Base-by-base conservation (phyloP, 2,888 invertebrate species). In the Spilarctia lutea region DNA sequence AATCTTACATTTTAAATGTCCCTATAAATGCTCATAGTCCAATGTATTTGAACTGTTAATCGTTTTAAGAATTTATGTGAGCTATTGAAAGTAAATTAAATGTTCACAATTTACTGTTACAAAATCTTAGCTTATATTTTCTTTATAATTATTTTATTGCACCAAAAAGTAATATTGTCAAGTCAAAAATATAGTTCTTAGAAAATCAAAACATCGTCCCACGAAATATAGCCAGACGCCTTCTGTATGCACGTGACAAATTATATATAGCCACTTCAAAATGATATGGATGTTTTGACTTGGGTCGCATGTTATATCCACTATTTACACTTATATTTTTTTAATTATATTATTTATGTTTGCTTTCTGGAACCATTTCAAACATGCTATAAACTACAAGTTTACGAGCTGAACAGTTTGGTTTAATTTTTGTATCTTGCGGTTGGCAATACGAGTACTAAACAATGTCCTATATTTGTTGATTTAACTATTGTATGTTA, bases 231-330 rank as follows among this genome's bases (percentile, higher is more conserved):
- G 81, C 76, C 81, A 82, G 75, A 82, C 72, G 79, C 74, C 76
- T 75, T 79, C 79, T 79, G 78, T 80, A 86, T 81, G 84, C 56
- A 78, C 73, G 80, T 86, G 89, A 90, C 89, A 90, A 90, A 90
- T 90, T 89, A 82, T 81, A 79, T 82, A 79, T 79, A 80, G 83
- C 85, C 82, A 83, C 83, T 84, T 83, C 83, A 83, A 79, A 84
- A 81, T 82, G 81, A 72, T 83, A 82, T 83, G 78, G 81, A 84
- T 90, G 89, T 90, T 90, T 86, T 90, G 89, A 90, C 89, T 83
- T 87, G 80, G 60, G 73, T 75, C 78, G 81, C 83, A 84, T 88
- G 87, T 88, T 87, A 60, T 89, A 83, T 85, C 76, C 76, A 85
- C 83, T 85, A 85, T 85, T 83, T 86, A 81, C 79, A 81, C 78